Evolutionary conservation across 2,113 vertebrate genomes (phyloP), one percentile per base, ranked within the genome.

Genomic region (Silurus glanis): DNA sequence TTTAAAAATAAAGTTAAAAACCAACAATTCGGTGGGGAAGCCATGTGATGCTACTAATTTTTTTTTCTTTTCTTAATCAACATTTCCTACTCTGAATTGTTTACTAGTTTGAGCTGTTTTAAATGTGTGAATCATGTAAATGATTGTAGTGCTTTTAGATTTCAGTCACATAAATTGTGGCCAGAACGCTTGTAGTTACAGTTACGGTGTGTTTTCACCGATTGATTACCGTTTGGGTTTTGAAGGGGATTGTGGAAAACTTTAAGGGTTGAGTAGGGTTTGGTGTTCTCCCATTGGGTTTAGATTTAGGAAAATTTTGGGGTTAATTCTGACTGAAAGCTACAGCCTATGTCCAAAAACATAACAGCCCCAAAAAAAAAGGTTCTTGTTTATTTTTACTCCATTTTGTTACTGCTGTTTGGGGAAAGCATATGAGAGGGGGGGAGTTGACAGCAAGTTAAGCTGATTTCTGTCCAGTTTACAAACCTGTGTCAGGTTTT

Each of bases 61-160:
- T 59, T 8, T 12, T 21, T 58, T 37, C 53, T 56, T 58, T 19
- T 10, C 53, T 58, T 58, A 79, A 37, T 19, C 25, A 45, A 45
- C 37, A 61, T 10, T 45, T 47, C 45, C 28, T 4, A 45, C 56
- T 61, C 19, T 45, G 28, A 79, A 58, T 12, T 23, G 56, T 80
- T 80, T 47, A 59, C 61, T 74, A 53, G 17, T 82, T 74, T 67
- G 4, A 17, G 21, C 13, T 74, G 66, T 67, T 80, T 82, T 64
- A 80, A 28, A 47, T 61, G 53, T 59, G 5, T 45, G 8, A 61
- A 17, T 45, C 28, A 45, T 37, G 55, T 59, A 25, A 25, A 19
- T 58, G 55, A 58, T 58, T 79, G 76, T 59, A 55, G 62, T 85
- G 14, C 59, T 81, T 79, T 87, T 67, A 58, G 17, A 61, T 78